Evolutionary conservation across 1,140 invertebrate genomes (phyloP).

Genomic region (Bombyx mandarina): DNA sequence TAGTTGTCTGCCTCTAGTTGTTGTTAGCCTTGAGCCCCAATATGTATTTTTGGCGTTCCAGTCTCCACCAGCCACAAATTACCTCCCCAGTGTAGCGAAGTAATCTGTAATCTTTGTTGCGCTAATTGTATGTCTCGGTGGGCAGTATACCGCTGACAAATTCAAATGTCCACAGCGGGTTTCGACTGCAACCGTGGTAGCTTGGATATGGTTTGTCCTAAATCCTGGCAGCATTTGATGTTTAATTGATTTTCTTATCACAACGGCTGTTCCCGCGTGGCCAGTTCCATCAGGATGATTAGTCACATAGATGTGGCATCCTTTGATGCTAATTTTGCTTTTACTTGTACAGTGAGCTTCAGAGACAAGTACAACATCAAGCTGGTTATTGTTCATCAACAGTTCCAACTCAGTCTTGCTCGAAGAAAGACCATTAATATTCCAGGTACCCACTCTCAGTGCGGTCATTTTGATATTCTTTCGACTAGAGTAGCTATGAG

Average conservation of each 20-base stretch:
- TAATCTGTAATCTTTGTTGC: no score
- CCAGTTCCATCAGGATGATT: constrained; percentile 1
- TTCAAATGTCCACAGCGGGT: neutral
- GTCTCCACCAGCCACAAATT: no score
- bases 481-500: constrained; percentile 1
- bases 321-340: neutral
- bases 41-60: no score
- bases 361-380: constrained; percentile 1
- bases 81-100: no score
- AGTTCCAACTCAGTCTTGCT: constrained; percentile 1
- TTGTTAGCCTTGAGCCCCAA: no score
- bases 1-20: no score
- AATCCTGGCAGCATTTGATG: neutral
- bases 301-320: neutral
- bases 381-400: neutral
- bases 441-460: neutral
- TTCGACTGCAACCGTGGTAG: neutral
- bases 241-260: neutral
- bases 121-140: neutral
- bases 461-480: neutral
- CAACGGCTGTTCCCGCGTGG: constrained; percentile 2
- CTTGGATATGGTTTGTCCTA: neutral
- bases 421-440: constrained; percentile 1
- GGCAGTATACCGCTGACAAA: neutral
- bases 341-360: neutral